Conservation (phyloP, 2,797 vertebrate species). For the Xenentodon cancila region DNA sequence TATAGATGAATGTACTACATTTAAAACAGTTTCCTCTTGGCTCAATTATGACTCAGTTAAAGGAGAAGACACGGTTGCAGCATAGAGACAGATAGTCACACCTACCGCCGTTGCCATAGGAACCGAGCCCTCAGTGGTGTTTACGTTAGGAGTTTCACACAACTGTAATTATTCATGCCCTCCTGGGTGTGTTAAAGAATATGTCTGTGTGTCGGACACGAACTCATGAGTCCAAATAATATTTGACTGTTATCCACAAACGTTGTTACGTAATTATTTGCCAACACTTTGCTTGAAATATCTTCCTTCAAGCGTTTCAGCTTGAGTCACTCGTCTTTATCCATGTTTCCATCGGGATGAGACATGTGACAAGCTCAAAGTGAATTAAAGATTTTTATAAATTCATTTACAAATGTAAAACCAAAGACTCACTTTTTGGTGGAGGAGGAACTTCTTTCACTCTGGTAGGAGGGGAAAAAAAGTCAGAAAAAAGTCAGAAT, state of each 20-base stretch:
- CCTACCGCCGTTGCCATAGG: conserved; percentile 42
- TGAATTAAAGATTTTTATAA: too few species aligned
- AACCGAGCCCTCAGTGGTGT: conserved; percentile 19
- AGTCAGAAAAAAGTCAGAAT: conserved; percentile 16
- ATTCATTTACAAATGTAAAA: not conserved
- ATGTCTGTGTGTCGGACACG: conserved; percentile 8
- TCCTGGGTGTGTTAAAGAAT: conserved; percentile 23
- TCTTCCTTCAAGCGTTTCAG: not conserved
- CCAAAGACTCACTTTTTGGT: conserved; percentile 81
- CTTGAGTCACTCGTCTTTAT: not conserved
- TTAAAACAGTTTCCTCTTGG: conserved; percentile 4
- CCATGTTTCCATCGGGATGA: too few species aligned
- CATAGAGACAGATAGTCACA: conserved; percentile 30
- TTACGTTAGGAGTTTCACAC: conserved; percentile 24
- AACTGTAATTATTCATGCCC: conserved; percentile 38
- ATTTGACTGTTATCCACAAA: not conserved
- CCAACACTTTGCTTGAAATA: conserved; percentile 3
- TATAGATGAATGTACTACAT: conserved; percentile 9
- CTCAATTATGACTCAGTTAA: conserved; percentile 35
- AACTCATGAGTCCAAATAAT: not conserved
- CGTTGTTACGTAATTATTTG: not conserved
- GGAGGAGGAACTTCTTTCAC: conserved; percentile 78
- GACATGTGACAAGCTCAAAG: too few species aligned
- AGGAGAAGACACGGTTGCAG: conserved; percentile 20
- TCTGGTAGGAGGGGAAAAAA: conserved; percentile 60